Base-by-base conservation (phyloP, 2,888 invertebrate genomes). In the Drosophila melanosoma region DNA sequence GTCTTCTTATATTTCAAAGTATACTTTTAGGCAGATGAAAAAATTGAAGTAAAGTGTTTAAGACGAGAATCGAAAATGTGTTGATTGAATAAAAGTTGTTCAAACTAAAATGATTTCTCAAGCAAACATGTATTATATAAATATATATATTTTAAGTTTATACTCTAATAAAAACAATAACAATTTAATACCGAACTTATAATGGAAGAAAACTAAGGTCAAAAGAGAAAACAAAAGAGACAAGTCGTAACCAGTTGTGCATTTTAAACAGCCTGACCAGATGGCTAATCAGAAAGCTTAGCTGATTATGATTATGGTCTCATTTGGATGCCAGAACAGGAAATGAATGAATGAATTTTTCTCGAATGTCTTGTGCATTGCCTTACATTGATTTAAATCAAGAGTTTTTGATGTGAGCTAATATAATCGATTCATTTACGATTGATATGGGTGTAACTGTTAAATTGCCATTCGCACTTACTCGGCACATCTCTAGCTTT, bases 401-500 rank as follows among this genome's bases (percentile, higher is more conserved):
- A 2, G 23, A 23, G 11, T 2, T 42, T 11, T 42, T n/a, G 11
- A 15, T 15, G 3, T 45, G 3, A 48, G 45, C 23, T 23, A 15
- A 17, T 7, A 3, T 20, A 45, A 45, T 12, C 45, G 12, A 45
- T 45, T 15, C 15, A 4, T 45, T 15, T 15, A 23, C 3, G 8
- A 8, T 45, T 45, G 0, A 45, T 4, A 8, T 23, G 7, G 7
- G 15, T 23, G 23, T 54, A 36, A 23, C 11, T 36, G 36, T 26
- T 10, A 17, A 35, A 8, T 53, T n/a, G 53, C 7, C 5, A 11
- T 15, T 32, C 53, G 17, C 20, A 52, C 40, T 33, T 38, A 52
- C 20, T 8, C 6, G 45, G 23, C 12, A 1, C 76, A 79, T 74
- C 74, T 45, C 68, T 60, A 79, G 38, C 6, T 45, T 57, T 3